Percentiles rank a stretch among this genome's conserved stretches.
These are phyloP conservation scores for Smithornis capensis DNA, from an alignment of 2,113 vertebrate species.

Conservation along the genomic window DNA sequence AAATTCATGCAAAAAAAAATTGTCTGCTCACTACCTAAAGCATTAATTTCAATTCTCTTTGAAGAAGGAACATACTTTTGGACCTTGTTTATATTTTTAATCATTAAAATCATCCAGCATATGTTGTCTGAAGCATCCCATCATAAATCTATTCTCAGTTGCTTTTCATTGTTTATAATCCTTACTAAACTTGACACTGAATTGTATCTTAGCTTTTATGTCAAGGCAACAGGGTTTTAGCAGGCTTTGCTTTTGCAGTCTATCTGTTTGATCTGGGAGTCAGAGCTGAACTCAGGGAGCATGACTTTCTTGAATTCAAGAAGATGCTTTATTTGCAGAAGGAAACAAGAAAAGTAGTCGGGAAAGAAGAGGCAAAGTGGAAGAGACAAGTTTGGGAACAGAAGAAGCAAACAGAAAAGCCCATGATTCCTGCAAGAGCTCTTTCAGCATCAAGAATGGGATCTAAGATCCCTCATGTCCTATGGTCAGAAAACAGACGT, in stretches of 20 bases:
- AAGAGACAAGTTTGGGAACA: background rate
- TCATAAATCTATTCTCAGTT: background rate
- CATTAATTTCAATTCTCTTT: background rate
- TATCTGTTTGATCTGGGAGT: background rate
- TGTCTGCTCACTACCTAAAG: background rate
- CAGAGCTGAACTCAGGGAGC: background rate
- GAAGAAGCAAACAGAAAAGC: background rate
- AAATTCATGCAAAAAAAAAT: background rate
- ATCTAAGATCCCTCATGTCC: background rate
- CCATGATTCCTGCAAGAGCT: background rate
- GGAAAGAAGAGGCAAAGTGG: background rate
- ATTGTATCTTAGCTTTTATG: background rate
- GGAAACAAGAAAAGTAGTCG: background rate
- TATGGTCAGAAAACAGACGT: background rate
- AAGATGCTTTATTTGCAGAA: background rate
- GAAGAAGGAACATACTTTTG: background rate
- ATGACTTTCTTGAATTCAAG: background rate
- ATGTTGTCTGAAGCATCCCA: background rate
- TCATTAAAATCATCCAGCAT: background rate
- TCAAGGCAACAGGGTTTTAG: background rate
- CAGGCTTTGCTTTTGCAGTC: background rate
- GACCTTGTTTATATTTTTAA: background rate
- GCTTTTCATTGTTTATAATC: background rate
- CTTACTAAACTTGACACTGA: background rate
- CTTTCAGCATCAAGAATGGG: background rate